phyloP scores from a whole-genome alignment of 1,140 invertebrate species.

The Diachasmimorpha longicaudata region DNA sequence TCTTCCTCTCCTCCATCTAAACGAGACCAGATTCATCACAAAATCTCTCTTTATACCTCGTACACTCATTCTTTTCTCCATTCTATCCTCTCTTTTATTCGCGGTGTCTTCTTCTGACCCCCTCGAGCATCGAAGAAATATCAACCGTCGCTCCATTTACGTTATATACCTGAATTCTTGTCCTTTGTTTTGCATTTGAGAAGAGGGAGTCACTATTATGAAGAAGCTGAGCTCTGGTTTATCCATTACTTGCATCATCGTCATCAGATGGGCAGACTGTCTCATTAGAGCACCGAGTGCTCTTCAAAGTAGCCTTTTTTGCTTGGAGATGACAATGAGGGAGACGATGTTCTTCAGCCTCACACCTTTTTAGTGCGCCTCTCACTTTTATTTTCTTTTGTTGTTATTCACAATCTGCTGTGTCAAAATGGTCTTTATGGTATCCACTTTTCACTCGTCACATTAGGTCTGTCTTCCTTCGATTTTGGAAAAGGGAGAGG shows the following conservation, averaged over 20 bases:
- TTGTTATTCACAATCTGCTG: too few species aligned
- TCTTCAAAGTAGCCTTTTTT: neutral
- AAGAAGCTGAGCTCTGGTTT: neutral
- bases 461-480: neutral
- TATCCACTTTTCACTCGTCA: too few species aligned
- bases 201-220: neutral
- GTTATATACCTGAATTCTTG: neutral
- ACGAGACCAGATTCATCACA: slow-evolving; percentile 3
- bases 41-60: neutral
- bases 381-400: too few species aligned
- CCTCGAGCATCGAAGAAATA: neutral
- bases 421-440: too few species aligned
- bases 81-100: neutral
- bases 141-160: neutral
- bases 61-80: neutral
- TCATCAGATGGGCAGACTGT: neutral
- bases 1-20: neutral
- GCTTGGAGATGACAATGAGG: neutral
- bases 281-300: neutral
- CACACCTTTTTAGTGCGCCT: neutral
- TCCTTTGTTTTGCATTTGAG: neutral
- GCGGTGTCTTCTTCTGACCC: neutral
- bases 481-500: neutral
- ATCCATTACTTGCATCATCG: neutral
- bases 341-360: neutral